Evolutionary conservation across 37 sponge, comb jelly and placozoan genomes (phyloP), one percentile per base, ranked within the genome.

Genomic region (Halisarca cf. caerulea): DNA sequence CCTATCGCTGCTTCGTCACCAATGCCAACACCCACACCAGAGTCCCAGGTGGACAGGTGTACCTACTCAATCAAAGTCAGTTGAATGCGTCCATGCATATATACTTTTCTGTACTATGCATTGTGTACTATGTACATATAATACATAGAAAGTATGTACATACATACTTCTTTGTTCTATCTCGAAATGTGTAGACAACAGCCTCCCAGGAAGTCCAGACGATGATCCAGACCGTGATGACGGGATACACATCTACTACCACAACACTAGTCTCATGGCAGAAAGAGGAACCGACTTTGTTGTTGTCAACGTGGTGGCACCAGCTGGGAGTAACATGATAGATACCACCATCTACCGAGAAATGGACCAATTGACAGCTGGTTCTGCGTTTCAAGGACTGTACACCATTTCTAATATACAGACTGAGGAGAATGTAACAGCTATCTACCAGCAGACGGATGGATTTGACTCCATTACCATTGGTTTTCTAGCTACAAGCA

Each of bases 1-100:
- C 0, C 1, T 91, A 91, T 44, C 43, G 35, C 37, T 91, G 91
- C 80, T 30, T 3, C 11, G 91, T 86, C n/a, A 89, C 66, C 39
- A 89, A 89, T 85, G 85, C 14, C 42, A 41, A 43, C 3, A 41
- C 25, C 1, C 45, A 74, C 45, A 11, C 42, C 2, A 43, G 9
- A 40, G 32, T 37, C 36, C n/a, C 24, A 7, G 41, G 77, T 40
- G 38, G 38, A 41, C 77, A 41, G 25, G 41, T 14, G 21, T 41
- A 24, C 77, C 36, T 44, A 15, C 77, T 74, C 45, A 43, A 38
- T 23, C 5, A 66, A 25, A 27, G 68, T 66, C n/a, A n/a, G n/a
- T n/a, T n/a, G n/a, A n/a, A n/a, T n/a, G n/a, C n/a, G n/a, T n/a
- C n/a, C n/a, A n/a, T n/a, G n/a, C n/a, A n/a, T n/a, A n/a, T n/a